Percentiles rank a stretch among this genome's conserved stretches.
Evolutionary conservation across 2,888 invertebrate species (phyloP).

Genomic region (Pollenia amentaria): DNA sequence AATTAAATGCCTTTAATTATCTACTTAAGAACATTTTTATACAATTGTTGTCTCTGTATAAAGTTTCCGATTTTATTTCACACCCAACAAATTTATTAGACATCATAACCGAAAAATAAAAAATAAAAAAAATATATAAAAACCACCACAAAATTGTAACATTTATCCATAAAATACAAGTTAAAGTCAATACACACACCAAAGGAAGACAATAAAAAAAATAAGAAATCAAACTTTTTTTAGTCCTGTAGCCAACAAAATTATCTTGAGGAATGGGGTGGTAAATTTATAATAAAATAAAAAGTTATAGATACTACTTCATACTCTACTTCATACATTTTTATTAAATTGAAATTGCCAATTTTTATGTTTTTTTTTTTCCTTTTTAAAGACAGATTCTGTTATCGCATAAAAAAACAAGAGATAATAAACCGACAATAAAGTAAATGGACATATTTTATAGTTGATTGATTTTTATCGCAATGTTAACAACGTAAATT

Average conservation of each 20-base stretch:
- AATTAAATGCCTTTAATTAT: constrained; percentile 23
- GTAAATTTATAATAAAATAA: constrained; percentile 33
- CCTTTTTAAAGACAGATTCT: background rate
- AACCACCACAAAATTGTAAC: constrained; percentile 73
- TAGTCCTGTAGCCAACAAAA: constrained; percentile 35
- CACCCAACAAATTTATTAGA: constrained; percentile 68
- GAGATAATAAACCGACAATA: constrained; percentile 70
- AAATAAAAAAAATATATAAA: constrained; percentile 61
- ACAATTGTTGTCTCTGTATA: constrained; percentile 17
- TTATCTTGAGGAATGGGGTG: constrained; percentile 5
- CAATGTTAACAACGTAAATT: constrained; percentile 74
- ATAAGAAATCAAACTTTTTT: constrained; percentile 18
- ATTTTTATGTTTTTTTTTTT: constrained; percentile 41
- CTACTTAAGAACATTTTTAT: constrained; percentile 35
- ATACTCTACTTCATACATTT: background rate
- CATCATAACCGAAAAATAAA: constrained; percentile 60
- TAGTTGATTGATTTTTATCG: constrained; percentile 79
- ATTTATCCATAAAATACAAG: constrained; percentile 68
- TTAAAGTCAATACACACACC: constrained; percentile 65
- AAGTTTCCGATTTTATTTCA: constrained; percentile 54
- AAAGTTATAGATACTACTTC: constrained; percentile 23
- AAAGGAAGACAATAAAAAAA: constrained; percentile 11
- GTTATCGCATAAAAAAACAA: constrained; percentile 49
- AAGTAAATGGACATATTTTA: constrained; percentile 77
- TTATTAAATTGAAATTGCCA: constrained; percentile 57